Base-by-base conservation (phyloP, 2,888 invertebrate genomes). In the Tryphoninae sp. region DNA sequence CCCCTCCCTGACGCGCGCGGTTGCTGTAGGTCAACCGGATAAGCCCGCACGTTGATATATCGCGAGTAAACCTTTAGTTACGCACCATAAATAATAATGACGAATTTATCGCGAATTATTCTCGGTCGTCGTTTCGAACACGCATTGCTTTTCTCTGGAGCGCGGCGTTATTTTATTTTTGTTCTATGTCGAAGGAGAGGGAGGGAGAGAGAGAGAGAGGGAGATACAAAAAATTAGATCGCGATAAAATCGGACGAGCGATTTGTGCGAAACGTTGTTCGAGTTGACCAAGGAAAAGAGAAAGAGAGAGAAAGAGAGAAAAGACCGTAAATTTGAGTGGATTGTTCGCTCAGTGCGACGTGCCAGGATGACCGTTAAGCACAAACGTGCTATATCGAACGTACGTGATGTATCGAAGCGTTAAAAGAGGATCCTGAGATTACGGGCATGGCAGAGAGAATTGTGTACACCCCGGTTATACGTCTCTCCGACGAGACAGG, bases 321-420 rank as follows among this genome's bases (percentile, higher is more conserved):
- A 78, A 71, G 64, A 69, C 64, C 77, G 65, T 84, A 84, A 84
- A 84, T 79, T 84, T 82, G 53, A 84, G 79, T 74, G 80, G 83
- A 82, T 78, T 45, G 76, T 84, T 80, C 69, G 76, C 45, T 68
- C 74, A 80, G 76, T 45, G 65, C 81, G 69, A 74, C 77, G 80
- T 78, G 74, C 72, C 74, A 62, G 79, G 80, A 78, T 82, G 78
- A 79, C 77, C 81, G 76, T 84, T 81, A 83, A 83, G 74, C 77
- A 73, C 65, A 75, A 55, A 79, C 80, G 75, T 77, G 78, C 76
- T 81, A 78, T 79, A 78, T 84, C 79, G 80, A 62, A 59, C 62
- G 77, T 77, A 84, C 84, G 84, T 84, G 84, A 84, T 81, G 83
- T 77, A 83, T 84, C 76, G 79, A 78, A 83, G 83, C 81, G 75